Evolutionary conservation across 2,888 invertebrate genomes (phyloP), one percentile per base, ranked within the genome.

Genomic region (Plagodis pulveraria): DNA sequence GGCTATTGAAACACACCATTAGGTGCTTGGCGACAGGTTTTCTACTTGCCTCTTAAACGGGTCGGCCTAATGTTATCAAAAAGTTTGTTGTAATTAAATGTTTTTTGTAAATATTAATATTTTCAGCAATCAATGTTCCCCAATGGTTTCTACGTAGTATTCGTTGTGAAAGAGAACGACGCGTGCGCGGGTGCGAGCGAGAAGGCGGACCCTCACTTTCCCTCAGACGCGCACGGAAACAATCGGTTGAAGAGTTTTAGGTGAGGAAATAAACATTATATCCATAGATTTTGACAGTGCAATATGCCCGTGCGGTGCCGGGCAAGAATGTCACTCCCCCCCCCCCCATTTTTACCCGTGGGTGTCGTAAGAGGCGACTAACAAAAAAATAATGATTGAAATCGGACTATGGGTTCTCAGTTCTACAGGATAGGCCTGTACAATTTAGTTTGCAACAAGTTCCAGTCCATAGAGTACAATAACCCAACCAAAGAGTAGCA

Each of bases 81-180:
- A 22, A 22, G n/a, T n/a, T n/a, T n/a, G n/a, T 22, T 22, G 1
- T 22, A 22, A 22, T n/a, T n/a, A 22, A 22, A 22, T 22, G 22
- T 2, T 22, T 22, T 22, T 22, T 22, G 22, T 22, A 22, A 2
- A 22, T 52, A 42, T 33, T n/a, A n/a, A 56, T 12, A 41, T 48
- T 66, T 51, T 6, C 49, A 75, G 75, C 72, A 74, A 72, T 58
- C 69, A 0, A 74, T 70, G 73, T 75, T 73, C 36, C 74, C 74
- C 0, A 45, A 54, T 8, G 74, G 73, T 0, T 76, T 75, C 66
- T 75, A 73, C 66, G 65, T 76, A n/a, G 74, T 74, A 60, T 73
- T 74, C 44, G 60, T 72, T 38, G 74, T 74, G 63, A 70, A 66
- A 62, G 67, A 73, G 64, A 74, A 42, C 48, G 75, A 75, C 11